Conservation (phyloP, 2,888 invertebrate species). For the Hyposoter didymator region DNA sequence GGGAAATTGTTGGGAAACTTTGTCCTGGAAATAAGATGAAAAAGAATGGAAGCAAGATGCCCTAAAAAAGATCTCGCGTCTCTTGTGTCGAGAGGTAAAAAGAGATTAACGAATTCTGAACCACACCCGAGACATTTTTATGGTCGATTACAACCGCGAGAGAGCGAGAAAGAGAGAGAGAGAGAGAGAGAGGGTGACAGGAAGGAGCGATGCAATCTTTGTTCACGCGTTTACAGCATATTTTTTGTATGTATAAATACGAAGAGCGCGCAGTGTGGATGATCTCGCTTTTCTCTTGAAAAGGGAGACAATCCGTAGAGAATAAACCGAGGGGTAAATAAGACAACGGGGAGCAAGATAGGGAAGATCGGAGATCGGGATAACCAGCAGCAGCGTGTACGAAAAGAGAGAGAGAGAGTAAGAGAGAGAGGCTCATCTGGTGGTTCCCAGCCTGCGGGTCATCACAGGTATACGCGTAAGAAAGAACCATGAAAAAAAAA, state of each 20-base stretch:
- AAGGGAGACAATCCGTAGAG: slow-evolving; percentile 59
- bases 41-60: slow-evolving; percentile 35
- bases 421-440: slow-evolving; percentile 12
- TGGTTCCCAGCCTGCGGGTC: slow-evolving; percentile 32
- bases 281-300: slow-evolving; percentile 29
- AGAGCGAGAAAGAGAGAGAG: slow-evolving; percentile 14
- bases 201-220: slow-evolving; percentile 61
- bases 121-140: slow-evolving; percentile 75
- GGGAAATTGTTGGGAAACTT: slow-evolving; percentile 20
- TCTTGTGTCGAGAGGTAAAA: slow-evolving; percentile 68
- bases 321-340: slow-evolving; percentile 73
- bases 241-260: slow-evolving; percentile 20
- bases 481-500: too few species aligned
- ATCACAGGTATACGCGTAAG: background rate
- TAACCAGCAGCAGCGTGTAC: slow-evolving; percentile 40
- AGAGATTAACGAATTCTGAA: slow-evolving; percentile 78
- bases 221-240: slow-evolving; percentile 62
- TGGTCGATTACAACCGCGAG: slow-evolving; percentile 74
- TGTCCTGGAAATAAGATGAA: slow-evolving; percentile 23
- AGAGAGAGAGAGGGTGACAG: slow-evolving; percentile 6
- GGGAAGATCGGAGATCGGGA: slow-evolving; percentile 63
- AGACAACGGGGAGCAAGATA: slow-evolving; percentile 71
- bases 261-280: slow-evolving; percentile 9
- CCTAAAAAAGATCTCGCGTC: slow-evolving; percentile 27
- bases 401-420: background rate